Conservation (phyloP, 2,113 vertebrate species). For the Columba janthina region DNA sequence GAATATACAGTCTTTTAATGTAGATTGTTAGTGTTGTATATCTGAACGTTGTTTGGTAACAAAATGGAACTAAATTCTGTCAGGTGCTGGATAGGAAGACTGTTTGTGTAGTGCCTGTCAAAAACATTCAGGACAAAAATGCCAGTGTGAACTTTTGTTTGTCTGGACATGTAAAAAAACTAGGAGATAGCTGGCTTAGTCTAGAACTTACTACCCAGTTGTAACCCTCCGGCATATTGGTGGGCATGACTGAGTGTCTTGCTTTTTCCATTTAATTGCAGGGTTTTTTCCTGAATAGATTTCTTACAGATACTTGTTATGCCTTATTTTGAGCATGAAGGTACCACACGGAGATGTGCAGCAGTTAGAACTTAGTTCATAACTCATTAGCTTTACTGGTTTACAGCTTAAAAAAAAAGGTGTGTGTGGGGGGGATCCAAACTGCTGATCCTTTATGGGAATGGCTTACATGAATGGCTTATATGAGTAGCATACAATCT, state of each 20-base stretch:
- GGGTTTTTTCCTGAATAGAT: accelerated
- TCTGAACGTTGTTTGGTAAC: not conserved
- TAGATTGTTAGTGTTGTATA: not conserved
- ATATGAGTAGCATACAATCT: not conserved
- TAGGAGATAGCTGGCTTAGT: not conserved
- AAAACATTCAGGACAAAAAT: not conserved
- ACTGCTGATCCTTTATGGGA: not conserved
- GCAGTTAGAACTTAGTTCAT: not conserved
- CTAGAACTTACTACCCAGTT: not conserved
- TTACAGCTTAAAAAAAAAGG: not conserved
- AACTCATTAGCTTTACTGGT: not conserved
- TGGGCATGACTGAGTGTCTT: not conserved
- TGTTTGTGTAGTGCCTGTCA: not conserved
- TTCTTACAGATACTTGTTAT: not conserved
- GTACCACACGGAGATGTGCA: not conserved
- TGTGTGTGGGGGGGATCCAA: not conserved
- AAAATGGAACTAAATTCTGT: not conserved
- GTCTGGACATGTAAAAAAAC: not conserved
- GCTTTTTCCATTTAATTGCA: not conserved
- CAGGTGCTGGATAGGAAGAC: not conserved
- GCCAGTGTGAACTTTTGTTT: not conserved
- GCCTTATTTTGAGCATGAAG: not conserved
- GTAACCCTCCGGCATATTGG: not conserved
- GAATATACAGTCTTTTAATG: not conserved
- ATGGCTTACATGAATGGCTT: not conserved